phyloP scores from a whole-genome alignment of 2,888 invertebrate genomes.

The Bursaphelenchus okinawaensis region DNA sequence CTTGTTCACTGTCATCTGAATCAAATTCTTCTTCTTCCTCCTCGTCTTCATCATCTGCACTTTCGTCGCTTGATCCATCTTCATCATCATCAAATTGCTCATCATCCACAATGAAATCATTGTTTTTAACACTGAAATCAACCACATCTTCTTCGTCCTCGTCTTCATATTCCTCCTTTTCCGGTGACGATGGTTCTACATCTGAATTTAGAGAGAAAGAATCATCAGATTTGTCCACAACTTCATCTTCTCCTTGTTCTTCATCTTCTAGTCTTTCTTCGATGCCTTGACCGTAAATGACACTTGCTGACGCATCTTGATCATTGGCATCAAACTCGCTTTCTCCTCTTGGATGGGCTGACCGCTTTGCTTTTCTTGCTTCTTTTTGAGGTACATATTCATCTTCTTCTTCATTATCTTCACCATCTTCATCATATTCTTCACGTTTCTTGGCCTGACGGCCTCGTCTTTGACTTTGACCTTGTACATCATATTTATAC shows the following conservation, averaged over 20 bases:
- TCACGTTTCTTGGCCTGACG: too few relatives aligned
- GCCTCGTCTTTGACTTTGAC: background rate
- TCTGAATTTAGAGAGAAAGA: background rate
- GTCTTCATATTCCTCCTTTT: background rate
- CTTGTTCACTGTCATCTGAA: background rate
- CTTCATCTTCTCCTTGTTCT: background rate
- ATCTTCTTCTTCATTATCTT: background rate
- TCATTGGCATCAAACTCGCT: background rate
- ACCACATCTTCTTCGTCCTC: background rate
- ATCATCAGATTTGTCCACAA: background rate
- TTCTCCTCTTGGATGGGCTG: background rate
- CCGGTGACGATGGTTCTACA: background rate
- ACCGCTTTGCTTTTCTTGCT: background rate
- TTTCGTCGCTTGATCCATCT: background rate
- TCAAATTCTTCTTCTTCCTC: background rate
- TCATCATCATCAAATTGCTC: background rate
- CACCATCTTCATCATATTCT: background rate
- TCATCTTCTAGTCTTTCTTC: background rate
- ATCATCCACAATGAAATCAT: background rate
- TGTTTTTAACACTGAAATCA: too few relatives aligned
- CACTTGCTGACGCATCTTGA: background rate
- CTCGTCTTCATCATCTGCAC: background rate
- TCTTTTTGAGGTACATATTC: too few relatives aligned
- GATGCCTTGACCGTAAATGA: background rate
- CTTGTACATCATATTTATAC: too few relatives aligned